These are phyloP conservation scores for Callorhinus ursinus DNA, from an alignment of 2,113 vertebrate species.

Conservation along the genomic window DNA sequence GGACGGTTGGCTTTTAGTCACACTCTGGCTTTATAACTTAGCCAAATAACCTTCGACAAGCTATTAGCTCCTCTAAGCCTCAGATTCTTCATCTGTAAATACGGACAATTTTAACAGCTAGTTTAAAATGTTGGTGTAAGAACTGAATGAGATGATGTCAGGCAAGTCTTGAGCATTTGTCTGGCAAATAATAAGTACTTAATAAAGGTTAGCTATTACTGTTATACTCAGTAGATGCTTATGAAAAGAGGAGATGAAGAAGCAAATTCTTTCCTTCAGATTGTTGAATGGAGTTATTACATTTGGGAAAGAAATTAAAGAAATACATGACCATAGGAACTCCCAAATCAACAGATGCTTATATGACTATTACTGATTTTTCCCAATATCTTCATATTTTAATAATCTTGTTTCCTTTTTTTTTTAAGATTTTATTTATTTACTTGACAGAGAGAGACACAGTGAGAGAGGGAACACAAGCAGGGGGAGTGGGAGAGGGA, in stretches of 20 bases:
- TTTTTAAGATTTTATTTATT: too few species aligned
- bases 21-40: not conserved
- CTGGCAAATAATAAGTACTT: not conserved
- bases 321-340: not conserved
- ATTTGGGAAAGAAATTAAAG: conserved; percentile 33
- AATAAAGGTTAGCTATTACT: not conserved
- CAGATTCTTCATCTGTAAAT: not conserved
- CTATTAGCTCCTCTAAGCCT: not conserved
- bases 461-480: too few species aligned
- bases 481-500: too few species aligned
- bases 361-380: not conserved
- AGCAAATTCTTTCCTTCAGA: not conserved
- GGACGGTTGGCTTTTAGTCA: not conserved
- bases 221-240: not conserved
- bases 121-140: not conserved
- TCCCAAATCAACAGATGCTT: conserved; percentile 2
- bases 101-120: not conserved
- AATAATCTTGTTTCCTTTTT: not conserved
- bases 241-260: conserved; percentile 32
- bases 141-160: not conserved
- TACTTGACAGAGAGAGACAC: too few species aligned
- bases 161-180: not conserved
- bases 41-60: not conserved
- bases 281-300: not conserved
- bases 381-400: not conserved